phyloP scores from a whole-genome alignment of 2,797 vertebrate genomes.

The Coilia nasus region DNA sequence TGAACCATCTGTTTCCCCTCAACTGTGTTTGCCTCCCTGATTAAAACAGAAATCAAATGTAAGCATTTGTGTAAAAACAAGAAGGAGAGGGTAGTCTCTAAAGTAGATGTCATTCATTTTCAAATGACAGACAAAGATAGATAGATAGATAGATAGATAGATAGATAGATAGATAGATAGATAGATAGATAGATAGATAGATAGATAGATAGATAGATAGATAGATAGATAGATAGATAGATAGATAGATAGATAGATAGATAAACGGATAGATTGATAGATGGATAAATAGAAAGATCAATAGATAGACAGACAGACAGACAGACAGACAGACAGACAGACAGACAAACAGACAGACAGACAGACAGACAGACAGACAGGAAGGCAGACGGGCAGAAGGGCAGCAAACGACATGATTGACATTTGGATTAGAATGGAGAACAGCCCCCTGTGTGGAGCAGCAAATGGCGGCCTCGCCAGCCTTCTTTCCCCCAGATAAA shows the following conservation, averaged over 20 bases:
- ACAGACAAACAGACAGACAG: too few relatives aligned
- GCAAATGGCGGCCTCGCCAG: background rate
- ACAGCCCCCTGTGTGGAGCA: background rate
- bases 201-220: background rate
- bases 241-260: too few relatives aligned
- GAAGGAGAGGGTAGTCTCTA: background rate
- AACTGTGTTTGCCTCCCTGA: background rate
- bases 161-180: background rate
- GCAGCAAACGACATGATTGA: background rate
- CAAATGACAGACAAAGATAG: too few relatives aligned
- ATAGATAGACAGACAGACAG: too few relatives aligned
- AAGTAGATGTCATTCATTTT: background rate
- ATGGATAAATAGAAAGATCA: too few relatives aligned
- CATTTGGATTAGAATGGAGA: background rate
- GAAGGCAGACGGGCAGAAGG: too few relatives aligned
- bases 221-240: background rate
- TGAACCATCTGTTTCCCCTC: background rate
- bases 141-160: background rate
- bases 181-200: too few relatives aligned
- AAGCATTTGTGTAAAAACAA: background rate
- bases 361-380: too few relatives aligned
- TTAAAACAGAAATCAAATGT: background rate
- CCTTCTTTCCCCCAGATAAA: background rate
- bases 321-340: too few relatives aligned
- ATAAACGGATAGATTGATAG: too few relatives aligned